Percentiles rank a stretch among this genome's conserved stretches.
Conservation (phyloP, 2,888 invertebrate genomes). For the Serrognathus titanus region DNA sequence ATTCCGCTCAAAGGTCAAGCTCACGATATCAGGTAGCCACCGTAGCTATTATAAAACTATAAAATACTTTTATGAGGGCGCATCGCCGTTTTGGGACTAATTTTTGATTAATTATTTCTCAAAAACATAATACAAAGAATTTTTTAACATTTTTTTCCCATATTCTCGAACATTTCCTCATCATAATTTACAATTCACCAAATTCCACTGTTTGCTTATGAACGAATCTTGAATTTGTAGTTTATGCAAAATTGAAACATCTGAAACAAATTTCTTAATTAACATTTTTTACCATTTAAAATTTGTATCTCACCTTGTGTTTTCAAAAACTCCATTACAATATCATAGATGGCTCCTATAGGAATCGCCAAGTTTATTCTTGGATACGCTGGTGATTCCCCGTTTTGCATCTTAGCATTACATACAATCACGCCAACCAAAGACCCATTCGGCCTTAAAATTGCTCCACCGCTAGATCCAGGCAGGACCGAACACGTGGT, state of each 20-base stretch:
- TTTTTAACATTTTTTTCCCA: too few relatives aligned
- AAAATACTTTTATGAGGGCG: too few relatives aligned
- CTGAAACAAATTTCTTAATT: background rate
- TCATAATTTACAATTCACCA: background rate
- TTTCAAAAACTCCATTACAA: constrained; percentile 4
- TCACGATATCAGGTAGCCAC: too few relatives aligned
- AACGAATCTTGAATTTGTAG: constrained; percentile 1
- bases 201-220: constrained; percentile 12
- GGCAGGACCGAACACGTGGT: constrained; percentile 21
- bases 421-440: constrained; percentile 20
- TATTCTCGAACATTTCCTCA: too few relatives aligned
- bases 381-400: constrained; percentile 8
- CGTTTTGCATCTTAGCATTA: constrained; percentile 11
- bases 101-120: too few relatives aligned
- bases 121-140: too few relatives aligned
- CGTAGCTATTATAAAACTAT: too few relatives aligned
- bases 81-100: too few relatives aligned
- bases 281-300: background rate
- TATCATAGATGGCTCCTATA: constrained; percentile 3
- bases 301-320: constrained; percentile 8
- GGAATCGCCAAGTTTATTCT: constrained; percentile 20
- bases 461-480: constrained; percentile 21
- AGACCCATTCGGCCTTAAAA: constrained; percentile 13
- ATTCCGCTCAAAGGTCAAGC: too few relatives aligned
- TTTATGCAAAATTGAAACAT: background rate